A percentile compares a stretch with the other conserved stretches of the same genome.
Evolutionary conservation across 2,888 invertebrate species (phyloP).

Genomic region (Drosophila quasianomalipes): DNA sequence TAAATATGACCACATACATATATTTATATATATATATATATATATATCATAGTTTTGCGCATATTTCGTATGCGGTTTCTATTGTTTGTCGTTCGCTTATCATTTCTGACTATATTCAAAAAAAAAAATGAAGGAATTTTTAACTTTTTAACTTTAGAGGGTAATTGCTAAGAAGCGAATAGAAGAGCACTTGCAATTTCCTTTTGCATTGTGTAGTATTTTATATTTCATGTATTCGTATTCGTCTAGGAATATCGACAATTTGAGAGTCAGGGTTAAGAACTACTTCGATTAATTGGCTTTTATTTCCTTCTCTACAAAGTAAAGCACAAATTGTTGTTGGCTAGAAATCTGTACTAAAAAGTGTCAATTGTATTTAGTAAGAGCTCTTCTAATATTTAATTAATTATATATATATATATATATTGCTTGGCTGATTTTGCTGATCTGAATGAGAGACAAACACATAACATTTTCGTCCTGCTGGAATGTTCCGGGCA

Average conservation of each 20-base stretch:
- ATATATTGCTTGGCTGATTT: background rate
- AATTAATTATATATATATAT: background rate
- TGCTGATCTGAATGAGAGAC: background rate
- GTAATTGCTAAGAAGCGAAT: background rate
- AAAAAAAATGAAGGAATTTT: background rate
- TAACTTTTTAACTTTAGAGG: background rate
- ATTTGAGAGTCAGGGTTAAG: background rate
- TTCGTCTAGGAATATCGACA: background rate
- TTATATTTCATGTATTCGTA: background rate
- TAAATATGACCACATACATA: background rate
- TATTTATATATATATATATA: no score
- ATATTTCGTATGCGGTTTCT: background rate
- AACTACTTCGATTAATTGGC: background rate
- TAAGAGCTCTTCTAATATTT: background rate
- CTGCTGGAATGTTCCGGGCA: background rate
- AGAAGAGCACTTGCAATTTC: background rate
- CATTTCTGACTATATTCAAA: background rate
- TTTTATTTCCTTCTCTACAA: background rate
- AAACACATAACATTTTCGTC: constrained; percentile 4
- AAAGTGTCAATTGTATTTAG: background rate
- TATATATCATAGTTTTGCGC: background rate
- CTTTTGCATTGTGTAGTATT: background rate
- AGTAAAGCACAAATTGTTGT: background rate
- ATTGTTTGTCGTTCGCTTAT: background rate
- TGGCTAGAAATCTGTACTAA: background rate